phyloP scores from a whole-genome alignment of 1,140 invertebrate genomes.

The Sesamia nonagrioides region DNA sequence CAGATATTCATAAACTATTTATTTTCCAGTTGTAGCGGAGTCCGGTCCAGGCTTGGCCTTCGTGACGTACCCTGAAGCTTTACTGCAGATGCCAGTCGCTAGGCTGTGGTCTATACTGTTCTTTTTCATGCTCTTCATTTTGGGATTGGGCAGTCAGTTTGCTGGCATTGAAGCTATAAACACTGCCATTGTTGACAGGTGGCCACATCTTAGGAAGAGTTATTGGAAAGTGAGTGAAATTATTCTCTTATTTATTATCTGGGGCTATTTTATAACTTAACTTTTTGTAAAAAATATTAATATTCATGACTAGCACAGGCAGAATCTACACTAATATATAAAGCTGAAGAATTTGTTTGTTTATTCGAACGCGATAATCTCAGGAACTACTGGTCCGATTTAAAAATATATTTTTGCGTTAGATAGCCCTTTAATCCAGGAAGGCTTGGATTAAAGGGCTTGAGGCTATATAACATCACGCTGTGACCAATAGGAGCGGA shows the following conservation, averaged over 20 bases:
- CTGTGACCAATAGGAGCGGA: too few species aligned
- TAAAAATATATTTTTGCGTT: too few species aligned
- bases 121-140: constrained; percentile 95
- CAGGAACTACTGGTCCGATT: too few species aligned
- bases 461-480: too few species aligned
- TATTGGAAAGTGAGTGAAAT: constrained; percentile 88
- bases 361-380: too few species aligned
- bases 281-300: too few species aligned
- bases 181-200: constrained; percentile 92
- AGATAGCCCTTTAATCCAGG: too few species aligned
- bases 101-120: constrained; percentile 94
- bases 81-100: constrained; percentile 92
- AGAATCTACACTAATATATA: too few species aligned
- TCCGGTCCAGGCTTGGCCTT: constrained; percentile 94
- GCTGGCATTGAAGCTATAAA: constrained; percentile 94
- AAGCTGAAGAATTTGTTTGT: too few species aligned
- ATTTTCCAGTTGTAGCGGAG: constrained; percentile 86
- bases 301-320: too few species aligned
- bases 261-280: too few species aligned
- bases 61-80: constrained; percentile 92
- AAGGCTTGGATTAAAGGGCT: too few species aligned
- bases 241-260: not conserved
- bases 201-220: constrained; percentile 89
- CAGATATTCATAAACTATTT: not conserved
- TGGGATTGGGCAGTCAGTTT: constrained; percentile 93